Percentiles rank a stretch among this genome's conserved stretches.
Evolutionary conservation across 2,113 vertebrate species (phyloP).

Genomic region (Sebastes schlegelii): DNA sequence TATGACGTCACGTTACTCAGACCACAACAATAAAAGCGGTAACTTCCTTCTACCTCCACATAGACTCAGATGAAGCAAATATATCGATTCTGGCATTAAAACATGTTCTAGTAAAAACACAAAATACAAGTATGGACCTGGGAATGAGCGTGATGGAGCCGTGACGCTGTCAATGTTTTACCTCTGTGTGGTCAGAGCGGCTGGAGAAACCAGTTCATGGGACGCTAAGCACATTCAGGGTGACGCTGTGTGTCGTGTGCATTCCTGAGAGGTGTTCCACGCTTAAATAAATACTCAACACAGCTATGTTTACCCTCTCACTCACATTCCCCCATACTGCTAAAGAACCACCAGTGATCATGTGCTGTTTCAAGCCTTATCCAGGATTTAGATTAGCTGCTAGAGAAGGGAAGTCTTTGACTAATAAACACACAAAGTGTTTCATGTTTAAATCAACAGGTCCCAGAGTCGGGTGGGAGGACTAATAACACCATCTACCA

Average conservation of each 20-base stretch:
- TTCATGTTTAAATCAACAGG: conserved; percentile 18
- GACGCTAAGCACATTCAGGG: conserved; percentile 28
- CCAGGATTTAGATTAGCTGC: conserved; percentile 58
- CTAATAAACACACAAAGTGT: conserved; percentile 8
- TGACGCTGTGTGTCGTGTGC: conserved; percentile 22
- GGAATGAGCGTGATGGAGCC: no score
- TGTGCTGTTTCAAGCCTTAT: conserved; percentile 6
- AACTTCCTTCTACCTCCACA: no score
- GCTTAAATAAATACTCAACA: conserved; percentile 60
- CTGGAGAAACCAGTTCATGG: background rate
- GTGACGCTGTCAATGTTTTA: no score
- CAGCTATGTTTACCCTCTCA: conserved; percentile 47
- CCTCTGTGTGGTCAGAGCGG: no score
- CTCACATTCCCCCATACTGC: conserved; percentile 23
- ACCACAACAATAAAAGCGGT: no score
- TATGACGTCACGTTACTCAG: no score
- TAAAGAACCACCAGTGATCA: conserved; percentile 22
- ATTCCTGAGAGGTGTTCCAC: conserved; percentile 57
- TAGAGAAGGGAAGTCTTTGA: conserved; percentile 33
- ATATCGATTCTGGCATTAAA: no score
- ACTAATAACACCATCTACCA: background rate
- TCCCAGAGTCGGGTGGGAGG: background rate
- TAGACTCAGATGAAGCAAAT: no score
- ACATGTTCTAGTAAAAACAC: no score
- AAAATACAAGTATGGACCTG: no score